These are phyloP conservation scores for Indicator indicator DNA, from an alignment of 2,113 vertebrate species.

Conservation along the genomic window DNA sequence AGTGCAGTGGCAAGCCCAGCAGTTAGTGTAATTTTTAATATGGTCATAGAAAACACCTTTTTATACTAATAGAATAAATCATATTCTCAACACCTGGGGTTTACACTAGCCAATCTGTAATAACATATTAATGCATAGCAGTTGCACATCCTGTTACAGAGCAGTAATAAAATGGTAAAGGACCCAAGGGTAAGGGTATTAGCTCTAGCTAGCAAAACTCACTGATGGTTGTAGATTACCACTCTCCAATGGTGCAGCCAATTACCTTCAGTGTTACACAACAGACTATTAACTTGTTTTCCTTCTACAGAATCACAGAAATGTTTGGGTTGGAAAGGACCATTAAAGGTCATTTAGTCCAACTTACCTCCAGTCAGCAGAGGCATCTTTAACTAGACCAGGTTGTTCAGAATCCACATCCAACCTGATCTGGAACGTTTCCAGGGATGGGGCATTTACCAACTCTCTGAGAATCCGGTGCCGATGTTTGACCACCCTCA, in stretches of 20 bases:
- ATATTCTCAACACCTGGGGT: constrained; percentile 67
- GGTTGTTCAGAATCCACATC: too few species aligned
- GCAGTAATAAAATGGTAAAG: constrained; percentile 46
- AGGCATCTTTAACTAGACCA: too few species aligned
- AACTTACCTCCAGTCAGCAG: too few species aligned
- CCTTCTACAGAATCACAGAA: background rate
- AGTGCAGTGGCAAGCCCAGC: constrained; percentile 11
- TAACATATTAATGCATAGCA: constrained; percentile 60
- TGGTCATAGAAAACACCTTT: constrained; percentile 56
- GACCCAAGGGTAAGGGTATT: constrained; percentile 33
- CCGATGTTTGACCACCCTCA: too few species aligned
- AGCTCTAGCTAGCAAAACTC: background rate
- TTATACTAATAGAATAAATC: constrained; percentile 63
- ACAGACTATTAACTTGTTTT: background rate
- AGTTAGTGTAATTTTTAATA: constrained; percentile 61
- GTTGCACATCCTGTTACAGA: constrained; percentile 57
- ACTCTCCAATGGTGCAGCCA: background rate
- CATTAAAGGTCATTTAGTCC: too few species aligned
- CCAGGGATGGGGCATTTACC: too few species aligned
- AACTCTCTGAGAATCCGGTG: too few species aligned
- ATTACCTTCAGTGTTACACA: background rate
- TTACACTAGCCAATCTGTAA: constrained; percentile 59
- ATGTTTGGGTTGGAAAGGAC: too few species aligned
- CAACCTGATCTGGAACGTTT: too few species aligned
- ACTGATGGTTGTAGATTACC: background rate